Conservation (phyloP, 37 sponge, comb jelly and placozoan genomes). For the Haliclona indistincta region DNA sequence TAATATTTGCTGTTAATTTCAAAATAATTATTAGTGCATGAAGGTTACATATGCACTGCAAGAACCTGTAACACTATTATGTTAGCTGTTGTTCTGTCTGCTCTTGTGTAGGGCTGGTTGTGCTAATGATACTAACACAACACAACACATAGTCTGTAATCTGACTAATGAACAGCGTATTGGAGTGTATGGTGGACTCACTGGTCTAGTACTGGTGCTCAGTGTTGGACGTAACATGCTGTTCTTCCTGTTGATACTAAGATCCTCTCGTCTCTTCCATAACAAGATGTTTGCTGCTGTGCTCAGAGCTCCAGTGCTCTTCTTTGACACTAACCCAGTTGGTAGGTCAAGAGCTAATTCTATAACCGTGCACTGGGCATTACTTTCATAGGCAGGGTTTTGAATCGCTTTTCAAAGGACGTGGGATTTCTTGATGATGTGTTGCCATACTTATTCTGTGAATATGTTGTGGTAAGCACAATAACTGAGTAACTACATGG, state of each 20-base stretch:
- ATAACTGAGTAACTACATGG: background rate
- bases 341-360: too few relatives aligned
- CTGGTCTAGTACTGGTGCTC: background rate
- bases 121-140: background rate
- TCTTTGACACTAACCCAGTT: constrained; percentile 50
- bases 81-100: too few relatives aligned
- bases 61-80: too few relatives aligned
- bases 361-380: too few relatives aligned
- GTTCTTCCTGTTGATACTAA: constrained; percentile 2
- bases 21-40: too few relatives aligned
- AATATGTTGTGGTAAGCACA: constrained; percentile 22
- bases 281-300: constrained; percentile 26
- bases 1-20: too few relatives aligned
- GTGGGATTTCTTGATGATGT: constrained; percentile 28
- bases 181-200: constrained; percentile 8
- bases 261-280: constrained; percentile 21
- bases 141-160: too few relatives aligned
- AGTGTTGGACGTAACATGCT: background rate
- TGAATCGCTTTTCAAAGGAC: constrained; percentile 61
- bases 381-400: constrained; percentile 44
- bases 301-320: constrained; percentile 30
- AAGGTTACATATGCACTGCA: too few relatives aligned
- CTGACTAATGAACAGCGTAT: constrained; percentile 8
- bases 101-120: background rate
- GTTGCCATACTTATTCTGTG: constrained; percentile 14